Percentiles rank a stretch among this genome's conserved stretches.
These are phyloP conservation scores for Dasyornis broadbenti DNA, from an alignment of 2,113 vertebrate species.

Conservation along the genomic window DNA sequence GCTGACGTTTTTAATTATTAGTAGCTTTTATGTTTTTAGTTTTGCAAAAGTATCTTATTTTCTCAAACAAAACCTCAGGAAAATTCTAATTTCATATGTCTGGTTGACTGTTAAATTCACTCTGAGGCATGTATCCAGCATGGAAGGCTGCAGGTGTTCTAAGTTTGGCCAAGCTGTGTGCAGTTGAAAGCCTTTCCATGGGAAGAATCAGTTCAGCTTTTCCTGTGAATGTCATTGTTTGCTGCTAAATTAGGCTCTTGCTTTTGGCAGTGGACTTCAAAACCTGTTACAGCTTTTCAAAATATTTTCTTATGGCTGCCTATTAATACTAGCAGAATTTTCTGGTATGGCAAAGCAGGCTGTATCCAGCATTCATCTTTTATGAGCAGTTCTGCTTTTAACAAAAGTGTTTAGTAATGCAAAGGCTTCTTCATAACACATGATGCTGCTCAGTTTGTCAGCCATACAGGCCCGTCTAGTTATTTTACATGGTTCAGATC, in stretches of 20 bases:
- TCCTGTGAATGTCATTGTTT: not conserved
- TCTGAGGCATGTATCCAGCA: not conserved
- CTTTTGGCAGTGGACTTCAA: not conserved
- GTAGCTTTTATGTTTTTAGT: not conserved
- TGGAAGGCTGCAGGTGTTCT: not conserved
- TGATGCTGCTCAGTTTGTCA: not conserved
- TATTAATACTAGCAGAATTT: not conserved
- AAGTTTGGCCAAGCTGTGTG: not conserved
- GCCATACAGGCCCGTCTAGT: not conserved
- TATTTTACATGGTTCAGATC: not conserved
- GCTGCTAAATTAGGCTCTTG: not conserved
- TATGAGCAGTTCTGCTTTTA: not conserved
- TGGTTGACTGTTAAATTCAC: not conserved
- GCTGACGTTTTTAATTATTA: not conserved
- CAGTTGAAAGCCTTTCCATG: not conserved
- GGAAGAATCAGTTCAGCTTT: not conserved
- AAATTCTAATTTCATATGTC: not conserved
- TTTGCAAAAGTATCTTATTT: not conserved
- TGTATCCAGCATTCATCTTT: not conserved
- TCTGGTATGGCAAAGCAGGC: not conserved
- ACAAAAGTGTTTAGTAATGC: not conserved
- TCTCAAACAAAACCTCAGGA: not conserved
- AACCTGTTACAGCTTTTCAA: not conserved
- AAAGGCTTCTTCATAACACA: not conserved
- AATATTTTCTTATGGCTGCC: not conserved